Conservation (phyloP, 2,113 vertebrate species). For the Chinchilla lanigera region DNA sequence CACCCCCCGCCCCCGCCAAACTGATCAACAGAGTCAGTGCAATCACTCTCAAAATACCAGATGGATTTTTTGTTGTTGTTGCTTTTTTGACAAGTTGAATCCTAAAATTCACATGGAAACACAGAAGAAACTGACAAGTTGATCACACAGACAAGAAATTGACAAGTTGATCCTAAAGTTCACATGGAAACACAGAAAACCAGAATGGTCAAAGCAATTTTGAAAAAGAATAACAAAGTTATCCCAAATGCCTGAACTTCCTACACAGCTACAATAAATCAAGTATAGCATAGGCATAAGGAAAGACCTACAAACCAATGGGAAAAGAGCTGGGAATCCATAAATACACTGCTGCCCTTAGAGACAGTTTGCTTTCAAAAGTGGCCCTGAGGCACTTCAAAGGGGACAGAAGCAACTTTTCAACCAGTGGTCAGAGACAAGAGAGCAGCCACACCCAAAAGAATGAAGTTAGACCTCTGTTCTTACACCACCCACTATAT, state of each 20-base stretch:
- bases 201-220: neutral
- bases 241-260: neutral
- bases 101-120: constrained; percentile 5
- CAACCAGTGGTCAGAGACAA: neutral
- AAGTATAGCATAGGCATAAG: neutral
- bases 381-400: neutral
- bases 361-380: neutral
- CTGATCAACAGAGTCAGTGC: neutral
- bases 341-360: neutral
- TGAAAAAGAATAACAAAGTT: neutral
- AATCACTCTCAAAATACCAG: neutral
- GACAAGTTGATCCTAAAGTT: neutral
- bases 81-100: neutral
- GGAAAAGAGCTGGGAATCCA: neutral
- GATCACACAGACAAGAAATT: too few relatives aligned
- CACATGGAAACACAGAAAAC: neutral
- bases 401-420: neutral
- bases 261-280: neutral
- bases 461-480: neutral
- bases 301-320: neutral
- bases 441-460: neutral
- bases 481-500: neutral
- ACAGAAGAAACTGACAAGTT: neutral
- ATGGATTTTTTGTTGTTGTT: neutral
- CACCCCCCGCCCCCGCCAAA: neutral